Conservation (phyloP, 2,797 vertebrate genomes). For the Nannoperca obscura region DNA sequence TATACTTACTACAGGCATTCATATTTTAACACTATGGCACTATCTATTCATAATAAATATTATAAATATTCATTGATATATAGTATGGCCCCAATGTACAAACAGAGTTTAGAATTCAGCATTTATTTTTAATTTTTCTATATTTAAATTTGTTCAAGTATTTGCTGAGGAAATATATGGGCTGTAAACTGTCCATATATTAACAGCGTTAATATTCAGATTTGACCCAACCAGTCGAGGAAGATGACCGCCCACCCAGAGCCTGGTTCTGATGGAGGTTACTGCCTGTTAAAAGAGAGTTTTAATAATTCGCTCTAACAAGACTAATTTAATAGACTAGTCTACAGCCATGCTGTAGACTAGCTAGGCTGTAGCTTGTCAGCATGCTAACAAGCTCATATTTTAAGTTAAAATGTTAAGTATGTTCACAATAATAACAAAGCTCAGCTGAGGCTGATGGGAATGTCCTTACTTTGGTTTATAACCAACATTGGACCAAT, state of each 20-base stretch:
- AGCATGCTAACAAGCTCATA: not conserved
- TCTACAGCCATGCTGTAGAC: not conserved
- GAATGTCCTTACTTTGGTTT: not conserved
- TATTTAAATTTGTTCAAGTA: not conserved
- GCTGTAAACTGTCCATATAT: not conserved
- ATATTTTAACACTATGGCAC: slow-evolving; percentile 30
- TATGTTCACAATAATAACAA: not conserved
- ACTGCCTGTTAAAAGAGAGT: too few relatives aligned
- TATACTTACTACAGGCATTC: slow-evolving; percentile 40
- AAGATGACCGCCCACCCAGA: too few relatives aligned
- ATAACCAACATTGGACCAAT: not conserved
- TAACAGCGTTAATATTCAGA: too few relatives aligned
- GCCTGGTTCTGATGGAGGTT: too few relatives aligned
- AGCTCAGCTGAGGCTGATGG: too few relatives aligned
- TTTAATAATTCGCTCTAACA: not conserved
- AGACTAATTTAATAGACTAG: not conserved
- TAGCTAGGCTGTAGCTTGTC: not conserved
- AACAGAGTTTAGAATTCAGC: slow-evolving; percentile 8
- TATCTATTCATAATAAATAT: slow-evolving; percentile 37
- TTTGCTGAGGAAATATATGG: not conserved
- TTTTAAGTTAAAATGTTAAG: not conserved
- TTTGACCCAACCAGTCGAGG: too few relatives aligned
- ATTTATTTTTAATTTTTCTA: slow-evolving; percentile 18
- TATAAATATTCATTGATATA: slow-evolving; percentile 47
- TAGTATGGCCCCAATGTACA: not conserved